These are phyloP conservation scores for Hycleus cichorii DNA, from an alignment of 1,140 invertebrate genomes.

Conservation along the genomic window DNA sequence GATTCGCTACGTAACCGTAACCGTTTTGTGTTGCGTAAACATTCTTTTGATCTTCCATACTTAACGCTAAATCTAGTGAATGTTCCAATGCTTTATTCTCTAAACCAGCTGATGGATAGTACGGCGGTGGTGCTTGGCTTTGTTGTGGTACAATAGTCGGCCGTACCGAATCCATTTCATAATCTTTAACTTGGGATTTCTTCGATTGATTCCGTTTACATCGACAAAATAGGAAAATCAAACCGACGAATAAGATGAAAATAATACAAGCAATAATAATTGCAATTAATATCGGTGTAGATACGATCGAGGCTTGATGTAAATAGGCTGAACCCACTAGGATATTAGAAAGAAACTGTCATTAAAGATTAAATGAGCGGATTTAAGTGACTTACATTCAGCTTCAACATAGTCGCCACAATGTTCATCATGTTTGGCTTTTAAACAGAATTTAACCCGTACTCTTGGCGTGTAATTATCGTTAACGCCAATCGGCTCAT, in stretches of 20 bases:
- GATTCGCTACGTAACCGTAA: conserved; percentile 61
- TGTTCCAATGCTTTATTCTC: conserved; percentile 87
- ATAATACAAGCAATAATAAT: conserved; percentile 75
- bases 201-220: conserved; percentile 76
- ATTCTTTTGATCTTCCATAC: conserved; percentile 74
- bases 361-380: background rate
- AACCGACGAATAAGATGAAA: conserved; percentile 65
- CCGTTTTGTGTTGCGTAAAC: conserved; percentile 75
- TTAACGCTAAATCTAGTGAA: conserved; percentile 71
- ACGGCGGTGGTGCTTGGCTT: conserved; percentile 75
- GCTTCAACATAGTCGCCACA: conserved; percentile 77
- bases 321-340: conserved; percentile 72
- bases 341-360: conserved; percentile 23
- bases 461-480: conserved; percentile 59
- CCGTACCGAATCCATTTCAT: conserved; percentile 77
- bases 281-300: conserved; percentile 70
- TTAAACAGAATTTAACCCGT: conserved; percentile 69
- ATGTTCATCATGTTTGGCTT: conserved; percentile 60
- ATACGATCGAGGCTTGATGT: conserved; percentile 64
- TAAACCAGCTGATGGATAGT: conserved; percentile 73
- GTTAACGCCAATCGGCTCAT: conserved; percentile 45
- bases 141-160: conserved; percentile 73
- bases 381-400: conserved; percentile 57
- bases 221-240: conserved; percentile 77
- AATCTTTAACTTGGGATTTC: conserved; percentile 75